Evolutionary conservation across 2,113 vertebrate species (phyloP), one percentile per base, ranked within the genome.

Genomic region (Barbus barbus): DNA sequence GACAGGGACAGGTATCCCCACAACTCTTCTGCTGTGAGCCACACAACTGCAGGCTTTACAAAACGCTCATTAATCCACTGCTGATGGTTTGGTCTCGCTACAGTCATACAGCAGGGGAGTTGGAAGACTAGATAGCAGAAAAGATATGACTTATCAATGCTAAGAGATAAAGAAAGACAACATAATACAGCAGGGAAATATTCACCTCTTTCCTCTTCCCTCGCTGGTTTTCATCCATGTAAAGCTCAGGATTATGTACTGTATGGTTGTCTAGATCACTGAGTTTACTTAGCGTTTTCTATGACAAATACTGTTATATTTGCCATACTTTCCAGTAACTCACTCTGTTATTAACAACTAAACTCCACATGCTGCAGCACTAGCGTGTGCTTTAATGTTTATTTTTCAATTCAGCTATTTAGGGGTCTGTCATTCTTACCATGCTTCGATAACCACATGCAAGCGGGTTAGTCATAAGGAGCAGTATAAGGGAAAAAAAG

Each of bases 31-130:
- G 28, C 69, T 81, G 69, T 13, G 38, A 78, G 58, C 48, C 33
- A 9, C 56, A 22, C 12, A 33, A 60, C 79, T 61, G 12, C 38
- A 18, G 38, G 31, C 73, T 26, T 87, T 75, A 87, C 53, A 51
- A 63, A 78, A 74, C 72, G 44, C 75, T 87, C 87, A 87, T 89
- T 89, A 87, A 87, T 87, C 36, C 9, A 41, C 44, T 11, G 36
- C 26, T 44, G 36, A 46, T 65, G 51, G n/a, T 71, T 61, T 16
- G 48, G 33, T 44, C 18, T 36, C 65, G 26, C 46, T 79, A 28
- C 67, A 60, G 83, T 67, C 18, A 3, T 44, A 48, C 63, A 11
- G 12, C 51, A 71, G 53, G 80, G 44, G 80, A 73, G 20, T 16
- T 56, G 28, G 46, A 18, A 26, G 69, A 24, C 38, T 31, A 20